Conservation (phyloP, 1,140 invertebrate species). For the Zaprionus ornatus region DNA sequence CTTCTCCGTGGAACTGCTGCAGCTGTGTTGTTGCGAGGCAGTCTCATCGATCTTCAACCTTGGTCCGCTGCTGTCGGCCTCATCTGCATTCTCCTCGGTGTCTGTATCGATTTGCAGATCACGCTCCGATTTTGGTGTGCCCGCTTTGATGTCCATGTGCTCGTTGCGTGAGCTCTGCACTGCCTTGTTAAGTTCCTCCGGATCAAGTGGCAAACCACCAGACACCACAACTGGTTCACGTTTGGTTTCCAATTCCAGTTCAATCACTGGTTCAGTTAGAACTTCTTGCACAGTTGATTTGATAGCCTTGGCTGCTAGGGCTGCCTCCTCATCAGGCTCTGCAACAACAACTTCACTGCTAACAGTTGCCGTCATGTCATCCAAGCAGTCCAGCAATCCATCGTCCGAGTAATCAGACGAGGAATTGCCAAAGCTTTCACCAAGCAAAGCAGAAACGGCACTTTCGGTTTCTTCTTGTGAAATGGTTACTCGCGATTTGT, state of each 20-base stretch:
- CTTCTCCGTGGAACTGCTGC: constrained; percentile 26
- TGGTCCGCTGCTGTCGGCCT: constrained; percentile 82
- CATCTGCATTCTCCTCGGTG: constrained; percentile 89
- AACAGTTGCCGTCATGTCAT: constrained; percentile 78
- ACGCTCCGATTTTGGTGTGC: constrained; percentile 92
- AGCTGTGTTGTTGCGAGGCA: constrained; percentile 33
- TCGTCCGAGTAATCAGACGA: constrained; percentile 85
- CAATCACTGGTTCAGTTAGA: constrained; percentile 31
- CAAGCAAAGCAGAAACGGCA: constrained; percentile 93
- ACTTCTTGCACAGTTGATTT: constrained; percentile 59
- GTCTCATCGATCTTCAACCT: constrained; percentile 79
- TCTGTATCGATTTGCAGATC: constrained; percentile 94
- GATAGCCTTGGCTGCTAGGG: constrained; percentile 75
- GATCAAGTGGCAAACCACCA: constrained; percentile 83
- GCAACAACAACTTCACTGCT: constrained; percentile 46
- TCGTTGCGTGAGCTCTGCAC: constrained; percentile 90
- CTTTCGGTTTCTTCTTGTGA: constrained; percentile 97
- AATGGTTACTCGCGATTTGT: constrained; percentile 91
- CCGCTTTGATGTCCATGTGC: constrained; percentile 91
- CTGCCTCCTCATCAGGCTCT: constrained; percentile 76
- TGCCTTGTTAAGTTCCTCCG: constrained; percentile 91
- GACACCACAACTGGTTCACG: constrained; percentile 41
- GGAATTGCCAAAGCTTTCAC: constrained; percentile 90
- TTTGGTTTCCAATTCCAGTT: constrained; percentile 50
- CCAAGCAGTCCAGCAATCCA: constrained; percentile 81